These are phyloP conservation scores for Orussus abietinus DNA, from an alignment of 1,140 invertebrate species.

Conservation along the genomic window DNA sequence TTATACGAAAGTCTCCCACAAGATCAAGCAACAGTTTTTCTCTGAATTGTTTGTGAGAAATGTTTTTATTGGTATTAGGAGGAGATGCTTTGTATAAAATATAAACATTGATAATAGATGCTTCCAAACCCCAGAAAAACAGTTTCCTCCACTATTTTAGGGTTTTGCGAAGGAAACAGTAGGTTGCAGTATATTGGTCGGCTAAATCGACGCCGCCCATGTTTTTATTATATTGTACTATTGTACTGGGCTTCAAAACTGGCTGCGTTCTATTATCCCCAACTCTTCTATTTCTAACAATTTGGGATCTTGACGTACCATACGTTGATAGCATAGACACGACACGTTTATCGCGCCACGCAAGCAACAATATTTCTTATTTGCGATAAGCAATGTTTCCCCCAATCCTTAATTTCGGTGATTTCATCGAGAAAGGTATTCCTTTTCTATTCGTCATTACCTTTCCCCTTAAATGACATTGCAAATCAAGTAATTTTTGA, in stretches of 20 bases:
- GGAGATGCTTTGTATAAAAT: slow-evolving; percentile 18
- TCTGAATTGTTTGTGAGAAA: slow-evolving; percentile 7
- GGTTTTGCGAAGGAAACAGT: slow-evolving; percentile 21
- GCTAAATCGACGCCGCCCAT: slow-evolving; percentile 24
- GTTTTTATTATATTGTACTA: slow-evolving; percentile 17
- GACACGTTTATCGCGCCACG: slow-evolving; percentile 20
- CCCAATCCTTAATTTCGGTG: slow-evolving; percentile 12
- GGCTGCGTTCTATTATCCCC: slow-evolving; percentile 5
- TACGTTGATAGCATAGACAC: slow-evolving; percentile 16
- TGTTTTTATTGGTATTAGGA: slow-evolving; percentile 1
- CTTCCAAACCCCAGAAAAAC: no score
- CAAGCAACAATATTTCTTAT: slow-evolving; percentile 12
- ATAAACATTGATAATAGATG: slow-evolving; percentile 21
- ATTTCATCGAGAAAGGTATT: slow-evolving; percentile 14
- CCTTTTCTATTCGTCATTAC: slow-evolving; percentile 19
- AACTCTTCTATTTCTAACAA: slow-evolving; percentile 13
- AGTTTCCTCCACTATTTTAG: slow-evolving; percentile 25
- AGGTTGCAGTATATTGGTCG: slow-evolving; percentile 21
- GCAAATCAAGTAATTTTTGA: slow-evolving; percentile 9
- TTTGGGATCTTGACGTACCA: slow-evolving; percentile 7
- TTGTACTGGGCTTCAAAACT: slow-evolving; percentile 17
- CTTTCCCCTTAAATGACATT: slow-evolving; percentile 16
- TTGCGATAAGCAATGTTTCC: slow-evolving; percentile 12
- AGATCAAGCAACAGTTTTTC: slow-evolving; percentile 6
- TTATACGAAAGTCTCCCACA: slow-evolving; percentile 5